phyloP scores from a whole-genome alignment of 2,797 vertebrate species.

The Phalloptychus januarius region DNA sequence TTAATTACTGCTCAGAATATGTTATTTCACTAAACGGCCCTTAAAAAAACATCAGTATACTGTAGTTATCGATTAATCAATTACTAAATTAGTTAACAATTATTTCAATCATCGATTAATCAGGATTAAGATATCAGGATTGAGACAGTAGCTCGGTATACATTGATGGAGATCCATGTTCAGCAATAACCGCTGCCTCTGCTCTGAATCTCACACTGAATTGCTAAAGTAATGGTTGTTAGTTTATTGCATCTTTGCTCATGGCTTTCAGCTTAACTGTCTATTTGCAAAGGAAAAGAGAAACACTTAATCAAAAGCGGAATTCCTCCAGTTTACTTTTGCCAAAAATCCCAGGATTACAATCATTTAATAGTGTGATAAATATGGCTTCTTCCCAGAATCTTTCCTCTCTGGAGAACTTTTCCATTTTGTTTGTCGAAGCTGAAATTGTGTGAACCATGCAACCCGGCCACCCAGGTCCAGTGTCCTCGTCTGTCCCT shows the following conservation, averaged over 20 bases:
- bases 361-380: background rate
- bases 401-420: conserved; percentile 44
- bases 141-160: background rate
- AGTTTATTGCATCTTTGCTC: background rate
- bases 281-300: conserved; percentile 1
- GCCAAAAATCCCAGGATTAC: background rate
- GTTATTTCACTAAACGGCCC: too few relatives aligned
- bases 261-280: background rate
- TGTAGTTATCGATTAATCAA: too few relatives aligned
- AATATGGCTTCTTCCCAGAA: conserved; percentile 29
- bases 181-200: background rate
- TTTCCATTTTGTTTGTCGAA: conserved; percentile 49
- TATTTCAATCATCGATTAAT: too few relatives aligned
- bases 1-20: too few relatives aligned
- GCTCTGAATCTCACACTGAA: background rate
- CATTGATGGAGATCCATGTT: background rate
- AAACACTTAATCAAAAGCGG: background rate
- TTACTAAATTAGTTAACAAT: too few relatives aligned
- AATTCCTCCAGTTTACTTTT: background rate
- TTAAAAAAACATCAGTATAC: too few relatives aligned
- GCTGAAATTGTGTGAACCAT: conserved; percentile 61
- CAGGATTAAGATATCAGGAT: too few relatives aligned
- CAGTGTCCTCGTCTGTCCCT: conserved; percentile 73
- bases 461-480: conserved; percentile 62
- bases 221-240: background rate